phyloP scores from a whole-genome alignment of 2,888 invertebrate genomes.

The Gastrophysa polygoni region DNA sequence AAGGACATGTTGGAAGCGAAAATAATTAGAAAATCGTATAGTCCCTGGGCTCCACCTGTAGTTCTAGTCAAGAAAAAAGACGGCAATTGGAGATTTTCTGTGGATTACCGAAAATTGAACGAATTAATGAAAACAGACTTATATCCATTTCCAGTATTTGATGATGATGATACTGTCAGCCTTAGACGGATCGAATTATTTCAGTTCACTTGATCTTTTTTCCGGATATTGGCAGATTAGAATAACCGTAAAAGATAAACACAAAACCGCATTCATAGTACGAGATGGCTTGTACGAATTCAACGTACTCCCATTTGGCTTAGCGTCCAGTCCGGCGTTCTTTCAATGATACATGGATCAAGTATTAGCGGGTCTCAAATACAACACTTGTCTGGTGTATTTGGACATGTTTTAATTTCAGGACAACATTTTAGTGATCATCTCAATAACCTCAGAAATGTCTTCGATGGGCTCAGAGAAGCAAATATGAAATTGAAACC shows the following conservation, averaged over 20 bases:
- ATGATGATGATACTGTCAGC: slow-evolving; percentile 40
- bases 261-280: slow-evolving; percentile 32
- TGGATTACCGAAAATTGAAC: slow-evolving; percentile 33
- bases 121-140: slow-evolving; percentile 34
- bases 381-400: slow-evolving; percentile 24
- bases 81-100: slow-evolving; percentile 31
- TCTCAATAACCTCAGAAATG: slow-evolving; percentile 4
- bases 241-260: slow-evolving; percentile 28
- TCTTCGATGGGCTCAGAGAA: not conserved
- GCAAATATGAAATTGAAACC: slow-evolving; percentile 11
- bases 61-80: slow-evolving; percentile 47
- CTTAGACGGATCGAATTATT: slow-evolving; percentile 25
- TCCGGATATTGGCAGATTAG: slow-evolving; percentile 43
- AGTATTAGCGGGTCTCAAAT: slow-evolving; percentile 2
- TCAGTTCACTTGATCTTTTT: slow-evolving; percentile 42
- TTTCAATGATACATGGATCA: slow-evolving; percentile 5
- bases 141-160: slow-evolving; percentile 36
- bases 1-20: slow-evolving; percentile 34
- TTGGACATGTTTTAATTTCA: slow-evolving; percentile 37
- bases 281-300: slow-evolving; percentile 17
- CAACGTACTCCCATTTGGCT: slow-evolving; percentile 6
- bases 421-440: slow-evolving; percentile 25
- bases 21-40: slow-evolving; percentile 34
- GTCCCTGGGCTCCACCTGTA: slow-evolving; percentile 48
- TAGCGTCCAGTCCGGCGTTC: slow-evolving; percentile 7